These are phyloP conservation scores for Thaumetopoea pityocampa DNA, from an alignment of 1,140 invertebrate genomes.

Conservation along the genomic window DNA sequence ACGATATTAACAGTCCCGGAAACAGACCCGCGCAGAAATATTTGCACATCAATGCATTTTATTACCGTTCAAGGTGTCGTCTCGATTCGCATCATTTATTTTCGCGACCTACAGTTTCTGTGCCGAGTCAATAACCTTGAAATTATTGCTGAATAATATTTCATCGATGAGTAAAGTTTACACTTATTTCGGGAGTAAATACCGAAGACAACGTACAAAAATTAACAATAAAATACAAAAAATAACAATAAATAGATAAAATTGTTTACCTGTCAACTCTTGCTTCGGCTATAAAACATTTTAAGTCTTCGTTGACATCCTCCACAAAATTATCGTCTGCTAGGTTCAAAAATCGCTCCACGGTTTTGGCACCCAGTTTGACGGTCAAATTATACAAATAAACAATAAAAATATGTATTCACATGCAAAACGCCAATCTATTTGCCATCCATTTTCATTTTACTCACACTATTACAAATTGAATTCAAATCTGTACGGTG, in stretches of 20 bases:
- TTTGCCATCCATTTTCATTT: constrained; percentile 64
- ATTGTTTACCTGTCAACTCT: constrained; percentile 72
- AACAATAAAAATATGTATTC: constrained; percentile 47
- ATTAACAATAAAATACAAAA: constrained; percentile 9
- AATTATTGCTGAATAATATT: no score
- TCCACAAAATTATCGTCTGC: constrained; percentile 69
- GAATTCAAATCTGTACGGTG: no score
- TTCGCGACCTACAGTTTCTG: constrained; percentile 39
- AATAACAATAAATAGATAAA: constrained; percentile 30
- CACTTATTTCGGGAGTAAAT: no score
- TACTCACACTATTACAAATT: no score
- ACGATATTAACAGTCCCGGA: constrained; percentile 5
- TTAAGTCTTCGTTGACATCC: constrained; percentile 71
- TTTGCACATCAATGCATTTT: constrained; percentile 9
- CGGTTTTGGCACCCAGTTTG: constrained; percentile 75
- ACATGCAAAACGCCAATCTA: constrained; percentile 54
- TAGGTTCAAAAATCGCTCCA: constrained; percentile 64
- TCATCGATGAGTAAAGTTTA: no score
- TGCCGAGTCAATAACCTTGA: constrained; percentile 59
- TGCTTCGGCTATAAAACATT: constrained; percentile 67
- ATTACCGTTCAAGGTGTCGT: constrained; percentile 46
- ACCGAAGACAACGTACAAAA: no score
- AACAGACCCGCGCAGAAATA: constrained; percentile 10
- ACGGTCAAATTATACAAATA: constrained; percentile 39
- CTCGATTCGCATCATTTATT: constrained; percentile 43